Evolutionary conservation across 1,140 invertebrate species (phyloP).

Genomic region (Propsilocerus akamusi): DNA sequence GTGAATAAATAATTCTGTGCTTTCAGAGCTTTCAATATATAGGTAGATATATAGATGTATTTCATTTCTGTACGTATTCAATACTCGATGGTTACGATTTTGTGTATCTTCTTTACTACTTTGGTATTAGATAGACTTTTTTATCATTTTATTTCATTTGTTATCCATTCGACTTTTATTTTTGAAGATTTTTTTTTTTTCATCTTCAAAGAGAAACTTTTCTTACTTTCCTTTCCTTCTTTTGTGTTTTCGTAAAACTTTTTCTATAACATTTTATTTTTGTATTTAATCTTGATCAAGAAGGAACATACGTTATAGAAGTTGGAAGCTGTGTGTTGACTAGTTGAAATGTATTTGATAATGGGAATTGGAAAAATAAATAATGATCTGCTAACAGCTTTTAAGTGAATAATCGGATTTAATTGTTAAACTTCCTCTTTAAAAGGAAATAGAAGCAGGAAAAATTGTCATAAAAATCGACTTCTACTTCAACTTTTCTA

Average conservation of each 20-base stretch:
- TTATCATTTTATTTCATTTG: not conserved
- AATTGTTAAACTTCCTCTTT: not conserved
- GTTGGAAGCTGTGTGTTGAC: not conserved
- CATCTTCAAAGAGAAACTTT: not conserved
- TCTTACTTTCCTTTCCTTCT: not conserved
- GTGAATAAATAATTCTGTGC: too few species aligned
- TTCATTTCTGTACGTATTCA: too few species aligned
- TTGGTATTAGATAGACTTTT: not conserved
- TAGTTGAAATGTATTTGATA: too few species aligned
- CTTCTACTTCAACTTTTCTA: not conserved
- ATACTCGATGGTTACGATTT: too few species aligned
- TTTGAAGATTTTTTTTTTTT: not conserved
- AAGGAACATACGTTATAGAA: conserved; percentile 2
- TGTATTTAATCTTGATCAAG: not conserved
- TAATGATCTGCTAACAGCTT: conserved; percentile 4
- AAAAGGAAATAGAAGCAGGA: not conserved
- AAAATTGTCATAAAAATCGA: not conserved
- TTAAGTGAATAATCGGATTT: conserved; percentile 4
- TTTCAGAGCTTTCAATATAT: too few species aligned
- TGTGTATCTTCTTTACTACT: too few species aligned
- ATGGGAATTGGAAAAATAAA: not conserved
- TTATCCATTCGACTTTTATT: not conserved
- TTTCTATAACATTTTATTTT: not conserved
- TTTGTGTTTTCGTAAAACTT: not conserved
- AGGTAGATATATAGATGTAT: too few species aligned